These are phyloP conservation scores for Hemiprocne comata DNA, from an alignment of 2,113 vertebrate genomes.

Conservation along the genomic window DNA sequence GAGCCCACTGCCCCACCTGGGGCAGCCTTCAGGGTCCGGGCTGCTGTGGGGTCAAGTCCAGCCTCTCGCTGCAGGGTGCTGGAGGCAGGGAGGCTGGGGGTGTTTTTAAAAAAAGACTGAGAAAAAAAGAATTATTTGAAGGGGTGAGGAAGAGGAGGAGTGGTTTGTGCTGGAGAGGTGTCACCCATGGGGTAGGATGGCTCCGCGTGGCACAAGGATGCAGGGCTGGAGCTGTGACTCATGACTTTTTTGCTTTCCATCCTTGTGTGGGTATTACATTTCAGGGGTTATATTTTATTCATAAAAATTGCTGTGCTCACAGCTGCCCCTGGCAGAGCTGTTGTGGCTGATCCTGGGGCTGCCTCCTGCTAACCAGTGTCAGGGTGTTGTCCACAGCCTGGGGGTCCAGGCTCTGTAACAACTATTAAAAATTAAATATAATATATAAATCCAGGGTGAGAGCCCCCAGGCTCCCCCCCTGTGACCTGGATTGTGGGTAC, in stretches of 20 bases:
- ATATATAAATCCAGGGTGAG: neutral
- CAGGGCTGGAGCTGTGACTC: neutral
- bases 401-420: neutral
- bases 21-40: neutral
- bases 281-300: neutral
- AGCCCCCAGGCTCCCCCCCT: neutral
- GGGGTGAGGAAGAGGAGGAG: neutral
- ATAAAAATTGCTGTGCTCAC: neutral
- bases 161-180: neutral
- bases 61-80: accelerated
- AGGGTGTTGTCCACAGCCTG: accelerated
- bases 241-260: neutral
- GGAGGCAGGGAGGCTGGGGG: neutral
- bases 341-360: neutral
- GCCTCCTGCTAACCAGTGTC: accelerated
- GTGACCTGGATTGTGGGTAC: neutral
- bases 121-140: neutral
- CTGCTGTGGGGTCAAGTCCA: neutral
- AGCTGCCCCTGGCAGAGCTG: neutral
- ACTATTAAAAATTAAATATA: neutral
- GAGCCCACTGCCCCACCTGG: accelerated
- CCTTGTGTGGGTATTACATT: neutral
- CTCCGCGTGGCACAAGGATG: neutral
- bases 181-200: neutral
- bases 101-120: neutral